Evolutionary conservation across 2,113 vertebrate species (phyloP), one percentile per base, ranked within the genome.

Genomic region (Lampris incognitus): DNA sequence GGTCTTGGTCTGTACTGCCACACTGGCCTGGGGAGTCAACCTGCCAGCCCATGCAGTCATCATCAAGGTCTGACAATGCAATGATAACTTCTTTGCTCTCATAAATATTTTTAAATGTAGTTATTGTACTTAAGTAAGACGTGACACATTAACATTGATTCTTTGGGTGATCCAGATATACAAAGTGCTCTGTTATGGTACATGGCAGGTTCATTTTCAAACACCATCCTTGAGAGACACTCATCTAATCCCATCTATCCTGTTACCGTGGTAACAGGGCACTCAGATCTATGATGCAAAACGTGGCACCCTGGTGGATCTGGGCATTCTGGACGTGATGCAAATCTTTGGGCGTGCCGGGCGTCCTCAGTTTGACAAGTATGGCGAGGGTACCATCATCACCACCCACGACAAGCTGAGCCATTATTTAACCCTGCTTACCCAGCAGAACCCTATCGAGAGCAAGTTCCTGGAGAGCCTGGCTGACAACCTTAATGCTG

Each of bases 321-420:
- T 99, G 91, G 97, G 98, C 88, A 99, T 99, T 93, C 94, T 99
- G 94, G 98, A 99, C 79, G 98, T 99, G 89, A 99, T 99, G 97
- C 98, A 99, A 94, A 99, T 99, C 88, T 99, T 99, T 78, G 98
- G 98, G 24, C 95, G 98, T 41, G 98, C 98, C 1, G 98, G 98
- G 78, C 94, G 98, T 61, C 98, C 98, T 36, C 98, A 99, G 88
- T 99, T 99, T 78, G 97, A 99, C 87, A 97, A 95, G 91, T 97
- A 95, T 59, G 98, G 98, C 48, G 97, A 98, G 93, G 98, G 98
- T 80, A 87, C 96, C 91, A 99, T 99, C 90, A 98, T 99, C 89
- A 99, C 98, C 80, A 95, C 94, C 48, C 97, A 99, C 1, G 98
- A 99, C 60, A 99, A 99, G 86, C 96, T 99, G 89, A 99, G 97